Evolutionary conservation across 2,888 invertebrate species (phyloP), one percentile per base, ranked within the genome.

Genomic region (Pocota personata): DNA sequence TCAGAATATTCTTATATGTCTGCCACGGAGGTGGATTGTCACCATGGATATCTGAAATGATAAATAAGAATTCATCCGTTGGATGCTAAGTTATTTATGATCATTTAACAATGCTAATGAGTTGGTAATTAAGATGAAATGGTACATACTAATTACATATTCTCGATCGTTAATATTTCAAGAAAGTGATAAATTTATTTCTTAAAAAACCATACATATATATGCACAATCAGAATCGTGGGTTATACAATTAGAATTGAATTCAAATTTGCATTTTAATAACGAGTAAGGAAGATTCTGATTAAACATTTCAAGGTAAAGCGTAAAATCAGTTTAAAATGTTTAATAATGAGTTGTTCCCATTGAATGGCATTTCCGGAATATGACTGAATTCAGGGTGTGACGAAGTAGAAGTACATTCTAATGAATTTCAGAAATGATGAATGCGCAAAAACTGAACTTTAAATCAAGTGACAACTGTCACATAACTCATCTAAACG

Each of bases 1-100:
- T 88, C 4, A 80, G 72, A 30, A 88, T 58, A 52, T 79, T 86
- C 27, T 77, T 82, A 24, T 75, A 84, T 0, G 57, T 72, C 24
- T 87, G 30, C 14, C 77, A 64, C 43, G 83, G n/a, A 7, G 87
- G 40, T 43, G 48, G 19, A 19, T 87, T 73, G 19, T 69, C 57
- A 32, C 73, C 79, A 50, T 46, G 69, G 37, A 76, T 46, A 12
- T 21, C 78, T 84, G 64, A 2, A 84, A 84, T 8, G 16, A 43
- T 30, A 69, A 69, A 46, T 12, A 3, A 46, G 12, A 14, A 6
- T 10, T 19, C 12, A 12, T 35, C 1, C 35, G 12, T 10, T 1
- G 12, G 12, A 35, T 35, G 7, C 8, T 6, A 10, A 10, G 7
- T 32, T 8, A 32, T 1, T 32, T 10, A 37, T 4, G 6, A 37